Evolutionary conservation across 2,797 vertebrate genomes (phyloP).

Genomic region (Petrocephalus sullivani): DNA sequence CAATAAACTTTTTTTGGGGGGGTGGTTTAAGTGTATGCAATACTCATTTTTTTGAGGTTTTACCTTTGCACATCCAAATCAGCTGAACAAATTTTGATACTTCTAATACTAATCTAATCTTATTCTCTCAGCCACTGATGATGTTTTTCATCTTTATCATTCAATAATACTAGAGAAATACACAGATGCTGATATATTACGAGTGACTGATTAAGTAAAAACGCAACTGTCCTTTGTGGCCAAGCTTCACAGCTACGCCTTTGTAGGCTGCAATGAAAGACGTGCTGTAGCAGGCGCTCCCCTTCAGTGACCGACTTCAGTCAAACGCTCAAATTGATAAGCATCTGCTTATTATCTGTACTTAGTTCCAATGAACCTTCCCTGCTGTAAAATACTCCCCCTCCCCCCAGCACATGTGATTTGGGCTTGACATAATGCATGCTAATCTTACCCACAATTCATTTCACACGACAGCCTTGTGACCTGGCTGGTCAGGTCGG

Average conservation of each 20-base stretch:
- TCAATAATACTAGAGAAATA: slow-evolving; percentile 30
- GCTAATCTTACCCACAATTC: background rate
- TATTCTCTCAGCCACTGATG: background rate
- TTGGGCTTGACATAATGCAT: background rate
- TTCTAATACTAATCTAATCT: background rate
- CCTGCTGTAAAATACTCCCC: background rate
- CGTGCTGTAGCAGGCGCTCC: background rate
- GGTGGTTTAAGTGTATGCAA: background rate
- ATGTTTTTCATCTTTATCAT: slow-evolving; percentile 50
- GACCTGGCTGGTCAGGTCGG: slow-evolving; percentile 57
- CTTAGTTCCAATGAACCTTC: slow-evolving; percentile 28
- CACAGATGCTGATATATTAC: background rate
- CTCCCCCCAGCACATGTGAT: background rate
- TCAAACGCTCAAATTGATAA: slow-evolving; percentile 16
- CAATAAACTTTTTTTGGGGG: background rate
- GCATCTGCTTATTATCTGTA: background rate
- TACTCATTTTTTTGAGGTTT: background rate
- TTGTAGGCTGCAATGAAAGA: background rate
- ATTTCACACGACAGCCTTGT: slow-evolving; percentile 43
- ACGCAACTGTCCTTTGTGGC: slow-evolving; percentile 18
- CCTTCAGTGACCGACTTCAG: background rate
- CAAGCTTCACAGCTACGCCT: slow-evolving; percentile 9
- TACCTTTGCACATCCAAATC: background rate
- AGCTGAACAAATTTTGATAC: background rate
- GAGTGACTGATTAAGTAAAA: slow-evolving; percentile 21